These are phyloP conservation scores for Gambusia affinis DNA, from an alignment of 2,113 vertebrate species.

Conservation along the genomic window DNA sequence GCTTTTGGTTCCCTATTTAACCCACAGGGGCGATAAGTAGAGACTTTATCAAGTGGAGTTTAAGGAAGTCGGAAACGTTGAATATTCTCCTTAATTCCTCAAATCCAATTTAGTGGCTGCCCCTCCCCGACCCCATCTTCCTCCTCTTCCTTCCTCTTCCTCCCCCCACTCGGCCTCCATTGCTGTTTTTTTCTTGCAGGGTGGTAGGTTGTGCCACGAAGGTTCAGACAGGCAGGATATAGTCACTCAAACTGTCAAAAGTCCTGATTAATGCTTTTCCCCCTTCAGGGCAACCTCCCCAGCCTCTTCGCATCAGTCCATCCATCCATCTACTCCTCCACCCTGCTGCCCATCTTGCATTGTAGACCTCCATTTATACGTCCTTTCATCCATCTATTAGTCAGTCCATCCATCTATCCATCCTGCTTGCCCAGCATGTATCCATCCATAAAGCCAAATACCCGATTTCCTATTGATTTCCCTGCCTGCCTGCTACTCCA, in stretches of 20 bases:
- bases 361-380: conserved; percentile 12
- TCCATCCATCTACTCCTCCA: conserved; percentile 7
- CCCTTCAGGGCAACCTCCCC: conserved; percentile 27
- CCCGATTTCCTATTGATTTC: neutral
- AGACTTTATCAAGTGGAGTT: neutral
- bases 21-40: neutral
- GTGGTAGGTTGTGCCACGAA: neutral
- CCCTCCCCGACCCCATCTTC: neutral
- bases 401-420: conserved; percentile 3
- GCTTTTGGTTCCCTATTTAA: neutral
- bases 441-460: neutral
- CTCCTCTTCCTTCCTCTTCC: neutral
- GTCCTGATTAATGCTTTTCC: conserved; percentile 54
- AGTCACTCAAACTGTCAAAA: conserved; percentile 59
- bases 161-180: neutral
- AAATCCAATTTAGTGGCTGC: too few species aligned
- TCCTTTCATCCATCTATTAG: conserved; percentile 11
- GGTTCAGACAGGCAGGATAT: conserved; percentile 38
- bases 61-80: neutral
- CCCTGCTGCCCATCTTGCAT: conserved; percentile 1
- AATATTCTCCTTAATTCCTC: neutral
- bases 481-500: neutral
- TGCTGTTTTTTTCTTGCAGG: neutral
- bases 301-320: conserved; percentile 24
- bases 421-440: neutral